A percentile compares a stretch with the other conserved stretches of the same genome.
Conservation (phyloP, 2,113 vertebrate genomes). For the Chamaetylas fuelleborni region DNA sequence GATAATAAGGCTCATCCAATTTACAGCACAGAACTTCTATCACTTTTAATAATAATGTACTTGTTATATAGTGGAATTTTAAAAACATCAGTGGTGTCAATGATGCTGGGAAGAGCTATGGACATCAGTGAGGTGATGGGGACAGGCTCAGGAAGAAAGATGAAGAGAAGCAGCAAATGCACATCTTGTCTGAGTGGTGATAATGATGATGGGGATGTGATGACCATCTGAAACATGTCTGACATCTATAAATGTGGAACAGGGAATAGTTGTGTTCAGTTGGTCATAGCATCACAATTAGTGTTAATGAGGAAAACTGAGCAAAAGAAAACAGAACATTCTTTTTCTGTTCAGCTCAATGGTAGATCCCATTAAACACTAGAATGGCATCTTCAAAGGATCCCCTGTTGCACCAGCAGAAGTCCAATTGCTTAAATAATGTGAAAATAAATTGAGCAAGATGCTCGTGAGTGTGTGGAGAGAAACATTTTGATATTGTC, state of each 20-base stretch:
- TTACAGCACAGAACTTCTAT: background rate
- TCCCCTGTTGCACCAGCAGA: slow-evolving; percentile 1
- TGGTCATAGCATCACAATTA: slow-evolving; percentile 40
- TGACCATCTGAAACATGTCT: slow-evolving; percentile 7
- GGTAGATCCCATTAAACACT: background rate
- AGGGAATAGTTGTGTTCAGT: slow-evolving; percentile 28
- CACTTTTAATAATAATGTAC: background rate
- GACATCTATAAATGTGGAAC: slow-evolving; percentile 24
- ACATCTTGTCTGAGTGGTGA: slow-evolving; percentile 37
- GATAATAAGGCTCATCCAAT: background rate
- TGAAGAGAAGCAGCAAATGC: slow-evolving; percentile 18
- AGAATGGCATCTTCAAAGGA: background rate
- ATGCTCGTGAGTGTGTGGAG: background rate
- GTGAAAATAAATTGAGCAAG: slow-evolving; percentile 52
- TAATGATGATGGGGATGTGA: slow-evolving; percentile 38
- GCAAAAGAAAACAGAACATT: slow-evolving; percentile 10
- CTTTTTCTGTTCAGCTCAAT: background rate
- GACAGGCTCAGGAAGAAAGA: background rate
- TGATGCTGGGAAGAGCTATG: background rate
- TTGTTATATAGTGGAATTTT: background rate
- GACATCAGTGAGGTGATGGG: background rate
- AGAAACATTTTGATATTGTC: background rate
- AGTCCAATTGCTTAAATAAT: slow-evolving; percentile 45
- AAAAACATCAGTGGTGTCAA: background rate
- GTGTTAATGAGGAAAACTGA: slow-evolving; percentile 45